Evolutionary conservation across 2,888 invertebrate species (phyloP).

Genomic region (Horisme vitalbata): DNA sequence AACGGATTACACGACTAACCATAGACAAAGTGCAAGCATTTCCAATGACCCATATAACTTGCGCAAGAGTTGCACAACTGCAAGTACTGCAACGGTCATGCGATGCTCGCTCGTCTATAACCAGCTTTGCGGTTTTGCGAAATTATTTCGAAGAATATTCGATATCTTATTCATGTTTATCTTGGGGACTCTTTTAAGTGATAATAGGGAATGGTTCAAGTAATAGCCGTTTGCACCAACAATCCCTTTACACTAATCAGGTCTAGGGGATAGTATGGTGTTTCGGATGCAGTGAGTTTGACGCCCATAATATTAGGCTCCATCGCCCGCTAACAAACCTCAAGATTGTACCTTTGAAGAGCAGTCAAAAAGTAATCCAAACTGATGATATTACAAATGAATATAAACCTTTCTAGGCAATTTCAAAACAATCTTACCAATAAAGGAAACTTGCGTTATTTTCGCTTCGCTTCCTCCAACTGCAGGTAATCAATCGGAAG

Average conservation of each 20-base stretch:
- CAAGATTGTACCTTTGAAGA: no score
- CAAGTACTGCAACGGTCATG: slow-evolving; percentile 48
- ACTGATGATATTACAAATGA: no score
- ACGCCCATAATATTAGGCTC: no score
- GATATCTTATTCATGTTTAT: slow-evolving; percentile 19
- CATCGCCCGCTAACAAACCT: no score
- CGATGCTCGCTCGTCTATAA: slow-evolving; percentile 63
- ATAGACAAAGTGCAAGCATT: slow-evolving; percentile 26
- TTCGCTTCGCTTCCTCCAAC: slow-evolving; percentile 42
- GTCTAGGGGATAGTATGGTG: no score
- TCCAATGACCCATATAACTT: slow-evolving; percentile 55
- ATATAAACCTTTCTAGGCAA: no score
- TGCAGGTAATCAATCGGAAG: slow-evolving; percentile 45
- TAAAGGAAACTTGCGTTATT: slow-evolving; percentile 40
- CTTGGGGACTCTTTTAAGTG: no score
- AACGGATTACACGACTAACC: slow-evolving; percentile 20
- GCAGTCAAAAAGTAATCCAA: no score
- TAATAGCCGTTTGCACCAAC: no score
- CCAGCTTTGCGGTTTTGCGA: slow-evolving; percentile 47
- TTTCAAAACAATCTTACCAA: slow-evolving; percentile 22
- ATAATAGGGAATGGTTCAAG: no score
- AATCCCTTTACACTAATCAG: no score
- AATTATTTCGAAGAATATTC: slow-evolving; percentile 36
- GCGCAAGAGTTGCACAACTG: slow-evolving; percentile 58
- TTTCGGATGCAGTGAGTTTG: no score